Base-by-base conservation (phyloP, 2,113 vertebrate species). In the Odocoileus hemionus region DNA sequence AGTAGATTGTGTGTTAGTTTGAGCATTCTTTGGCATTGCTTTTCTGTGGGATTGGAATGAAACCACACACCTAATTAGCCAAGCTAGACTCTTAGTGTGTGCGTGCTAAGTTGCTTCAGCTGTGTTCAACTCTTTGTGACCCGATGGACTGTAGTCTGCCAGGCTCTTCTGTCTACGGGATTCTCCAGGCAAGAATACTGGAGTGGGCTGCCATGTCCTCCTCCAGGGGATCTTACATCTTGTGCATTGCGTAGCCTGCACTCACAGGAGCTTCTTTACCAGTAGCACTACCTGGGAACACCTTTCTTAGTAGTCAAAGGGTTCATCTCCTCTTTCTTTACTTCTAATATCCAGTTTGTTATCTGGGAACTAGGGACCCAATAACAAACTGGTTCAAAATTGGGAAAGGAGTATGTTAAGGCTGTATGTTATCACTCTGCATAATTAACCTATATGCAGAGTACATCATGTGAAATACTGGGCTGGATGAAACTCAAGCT, bases 121-220 rank as follows among this genome's bases (percentile, higher is more conserved):
- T 70, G 10, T 70, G n/a, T 70, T 70, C 19, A 70, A 23, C 9
- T 70, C 67, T 67, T 67, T 70, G 19, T 36, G n/a, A 70, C n/a
- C n/a, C 0, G 0, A 70, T 70, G 10, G 19, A 39, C 67, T 39
- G 0, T 39, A 23, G 17, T 36, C 67, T 23, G 10, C n/a, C n/a
- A 70, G 10, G n/a, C 11, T 70, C 67, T 21, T 70, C n/a, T 39
- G 67, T 70, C 19, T 70, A 70, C 1, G 2, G 10, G n/a, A 70
- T 70, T 70, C n/a, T 70, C 67, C 19, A 39, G n/a, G n/a, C 67
- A 70, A 23, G 67, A 39, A 39, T 70, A 70, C n/a, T 70, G n/a
- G n/a, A 23, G 19, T 39, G 36, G 67, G 9, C 19, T 1, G n/a
- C 67, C n/a, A 70, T 23, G 67, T 70, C n/a, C n/a, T 70, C 67